Evolutionary conservation across 64 coral and sea anemone genomes (phyloP).

Genomic region (Orbicella faveolata): DNA sequence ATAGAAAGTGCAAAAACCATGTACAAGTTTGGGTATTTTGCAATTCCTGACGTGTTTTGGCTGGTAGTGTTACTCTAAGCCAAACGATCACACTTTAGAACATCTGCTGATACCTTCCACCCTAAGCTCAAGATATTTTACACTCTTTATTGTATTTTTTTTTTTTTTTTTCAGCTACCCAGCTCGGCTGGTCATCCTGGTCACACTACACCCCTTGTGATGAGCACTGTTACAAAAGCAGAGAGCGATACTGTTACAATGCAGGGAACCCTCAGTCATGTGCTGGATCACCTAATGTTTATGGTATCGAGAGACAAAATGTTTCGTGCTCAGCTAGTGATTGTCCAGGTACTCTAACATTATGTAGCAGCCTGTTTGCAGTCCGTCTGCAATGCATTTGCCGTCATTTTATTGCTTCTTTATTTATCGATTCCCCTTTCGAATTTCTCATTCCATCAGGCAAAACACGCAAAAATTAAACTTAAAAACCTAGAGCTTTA

Average conservation of each 20-base stretch:
- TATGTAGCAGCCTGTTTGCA: neutral
- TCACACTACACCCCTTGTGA: constrained; percentile 73
- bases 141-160: neutral
- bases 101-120: too few relatives aligned
- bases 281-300: constrained; percentile 61
- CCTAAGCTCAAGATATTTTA: too few relatives aligned
- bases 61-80: too few relatives aligned
- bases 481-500: too few relatives aligned
- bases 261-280: constrained; percentile 53
- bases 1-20: too few relatives aligned
- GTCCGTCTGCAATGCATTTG: neutral
- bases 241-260: constrained; percentile 82
- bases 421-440: too few relatives aligned
- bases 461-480: too few relatives aligned
- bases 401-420: too few relatives aligned
- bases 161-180: neutral
- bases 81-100: too few relatives aligned
- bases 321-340: constrained; percentile 44
- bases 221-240: constrained; percentile 56
- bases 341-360: constrained; percentile 39
- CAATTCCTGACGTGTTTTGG: too few relatives aligned
- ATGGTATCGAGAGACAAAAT: constrained; percentile 55
- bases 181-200: constrained; percentile 58
- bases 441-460: too few relatives aligned
- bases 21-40: too few relatives aligned